phyloP scores from a whole-genome alignment of 92 coral and sea anemone species.

The Nematostella vectensis region DNA sequence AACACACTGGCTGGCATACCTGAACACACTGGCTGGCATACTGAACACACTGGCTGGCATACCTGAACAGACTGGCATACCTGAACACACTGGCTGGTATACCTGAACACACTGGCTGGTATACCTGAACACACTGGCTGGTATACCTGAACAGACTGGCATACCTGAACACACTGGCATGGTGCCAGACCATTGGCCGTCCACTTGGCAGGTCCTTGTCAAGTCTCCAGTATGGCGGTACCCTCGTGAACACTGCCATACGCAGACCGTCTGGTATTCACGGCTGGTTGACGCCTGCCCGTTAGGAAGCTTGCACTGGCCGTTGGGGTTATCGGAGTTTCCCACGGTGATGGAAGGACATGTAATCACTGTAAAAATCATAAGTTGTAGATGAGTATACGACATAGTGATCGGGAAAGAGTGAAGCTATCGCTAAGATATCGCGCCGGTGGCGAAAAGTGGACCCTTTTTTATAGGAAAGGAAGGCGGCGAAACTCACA shows the following conservation, averaged over 20 bases:
- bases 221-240: constrained; percentile 43
- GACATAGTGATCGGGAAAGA: background rate
- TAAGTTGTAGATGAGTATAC: background rate
- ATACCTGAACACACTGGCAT: constrained; percentile 28
- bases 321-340: constrained; percentile 2
- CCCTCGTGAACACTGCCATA: constrained; percentile 5
- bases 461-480: too few species aligned
- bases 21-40: too few species aligned
- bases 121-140: too few species aligned
- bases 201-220: constrained; percentile 37
- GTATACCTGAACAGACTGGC: too few species aligned
- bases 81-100: too few species aligned
- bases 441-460: too few species aligned
- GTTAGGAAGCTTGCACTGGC: constrained; percentile 9
- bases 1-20: too few species aligned
- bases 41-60: too few species aligned
- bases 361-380: constrained; percentile 12
- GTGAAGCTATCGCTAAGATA: too few species aligned
- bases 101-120: too few species aligned
- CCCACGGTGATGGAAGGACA: constrained; percentile 1
- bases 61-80: too few species aligned
- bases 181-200: constrained; percentile 56
- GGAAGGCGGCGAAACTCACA: too few species aligned
- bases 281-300: background rate
- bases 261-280: constrained; percentile 8